phyloP scores from a whole-genome alignment of 2,888 invertebrate species.

The Choreutis nemorana region DNA sequence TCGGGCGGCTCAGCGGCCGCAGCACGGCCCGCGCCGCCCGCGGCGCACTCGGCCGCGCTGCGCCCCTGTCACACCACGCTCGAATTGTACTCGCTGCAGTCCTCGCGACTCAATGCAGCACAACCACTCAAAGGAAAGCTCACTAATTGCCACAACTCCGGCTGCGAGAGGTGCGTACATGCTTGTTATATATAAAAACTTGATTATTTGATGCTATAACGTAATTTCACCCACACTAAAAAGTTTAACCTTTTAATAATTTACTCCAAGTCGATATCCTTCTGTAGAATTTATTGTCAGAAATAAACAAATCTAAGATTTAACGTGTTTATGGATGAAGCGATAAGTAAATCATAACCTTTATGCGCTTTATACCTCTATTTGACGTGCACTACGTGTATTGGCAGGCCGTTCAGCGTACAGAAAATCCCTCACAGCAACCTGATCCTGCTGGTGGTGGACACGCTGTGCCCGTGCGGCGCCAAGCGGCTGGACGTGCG shows the following conservation, averaged over 20 bases:
- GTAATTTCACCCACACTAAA: too few relatives aligned
- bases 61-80: slow-evolving; percentile 88
- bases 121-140: slow-evolving; percentile 89
- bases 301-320: too few relatives aligned
- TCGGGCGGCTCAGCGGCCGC: slow-evolving; percentile 30
- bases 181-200: not conserved
- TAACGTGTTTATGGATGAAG: too few relatives aligned
- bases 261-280: too few relatives aligned
- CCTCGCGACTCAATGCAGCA: slow-evolving; percentile 80
- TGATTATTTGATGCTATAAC: too few relatives aligned
- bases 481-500: slow-evolving; percentile 86
- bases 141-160: slow-evolving; percentile 87
- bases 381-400: slow-evolving; percentile 1
- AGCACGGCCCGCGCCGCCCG: slow-evolving; percentile 55
- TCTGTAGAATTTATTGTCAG: too few relatives aligned
- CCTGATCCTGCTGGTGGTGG: slow-evolving; percentile 86
- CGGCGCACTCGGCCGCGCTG: slow-evolving; percentile 66
- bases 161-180: slow-evolving; percentile 80
- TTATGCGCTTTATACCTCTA: too few relatives aligned
- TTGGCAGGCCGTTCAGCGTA: slow-evolving; percentile 86
- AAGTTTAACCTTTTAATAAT: too few relatives aligned
- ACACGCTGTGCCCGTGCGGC: slow-evolving; percentile 88
- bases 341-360: too few relatives aligned
- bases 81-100: slow-evolving; percentile 85
- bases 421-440: slow-evolving; percentile 92